Base-by-base conservation (phyloP, 2,888 invertebrate species). In the Poecilus cupreus region DNA sequence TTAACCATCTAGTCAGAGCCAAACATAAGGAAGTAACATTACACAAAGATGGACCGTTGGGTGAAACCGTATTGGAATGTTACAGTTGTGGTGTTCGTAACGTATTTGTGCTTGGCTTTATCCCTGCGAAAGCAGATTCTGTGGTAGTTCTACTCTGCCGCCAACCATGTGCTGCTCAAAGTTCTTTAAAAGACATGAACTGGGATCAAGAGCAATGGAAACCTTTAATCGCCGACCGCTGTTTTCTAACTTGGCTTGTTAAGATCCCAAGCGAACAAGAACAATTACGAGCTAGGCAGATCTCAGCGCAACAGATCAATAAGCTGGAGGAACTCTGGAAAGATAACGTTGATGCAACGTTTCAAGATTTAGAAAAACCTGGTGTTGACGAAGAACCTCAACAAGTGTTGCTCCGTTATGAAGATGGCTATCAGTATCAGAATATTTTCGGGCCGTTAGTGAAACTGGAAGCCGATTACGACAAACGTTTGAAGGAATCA, bases 141-240 rank as follows among this genome's bases (percentile, higher is more conserved):
- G 98, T 98, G 78, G 99, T 99, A 13, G 98, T 99, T 1, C 90
- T 99, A 78, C 91, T 99, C 2, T 99, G 99, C 88, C 93, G 99
- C 0, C 98, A 98, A 90, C 99, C 99, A 1, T 99, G 99, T 90
- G 98, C 99, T 26, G 97, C 98, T 3, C 97, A 98, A 88, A 97
- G 96, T 87, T 97, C 97, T 11, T 91, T 99, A 51, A 99, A 99
- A 90, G 99, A 99, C 87, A 98, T 98, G 97, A 99, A 98, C 89
- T 99, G 99, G 97, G 98, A 99, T 90, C 98, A 98, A 88, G 97
- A 97, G 84, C 97, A 98, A 87, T 99, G 99, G 99, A 98, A 98
- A 89, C 98, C 99, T 0, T 90, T 99, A 83, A 99, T 99, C 88
- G 94, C 96, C 84, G 99, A 99, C 89, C 95, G 98, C 10, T 96